Percentiles rank a stretch among this genome's conserved stretches.
These are phyloP conservation scores for Rhagium mordax DNA, from an alignment of 2,888 invertebrate species.

Conservation along the genomic window DNA sequence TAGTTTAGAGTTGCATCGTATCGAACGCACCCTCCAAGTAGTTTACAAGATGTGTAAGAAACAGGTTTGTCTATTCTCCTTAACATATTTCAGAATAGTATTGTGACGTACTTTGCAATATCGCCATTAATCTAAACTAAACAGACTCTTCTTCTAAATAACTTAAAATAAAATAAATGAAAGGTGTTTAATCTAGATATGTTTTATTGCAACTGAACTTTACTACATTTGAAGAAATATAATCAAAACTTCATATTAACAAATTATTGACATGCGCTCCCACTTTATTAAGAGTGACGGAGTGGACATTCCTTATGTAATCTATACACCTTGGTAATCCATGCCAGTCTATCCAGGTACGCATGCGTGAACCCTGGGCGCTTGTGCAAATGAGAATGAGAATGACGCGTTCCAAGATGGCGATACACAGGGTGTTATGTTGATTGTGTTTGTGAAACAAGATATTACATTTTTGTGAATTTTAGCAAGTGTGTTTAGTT, in stretches of 20 bases:
- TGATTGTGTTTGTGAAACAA: conserved; percentile 50
- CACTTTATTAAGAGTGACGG: neutral
- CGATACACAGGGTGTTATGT: conserved; percentile 60
- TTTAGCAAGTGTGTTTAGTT: conserved; percentile 21
- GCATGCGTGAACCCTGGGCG: conserved; percentile 26
- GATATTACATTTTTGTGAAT: conserved; percentile 40
- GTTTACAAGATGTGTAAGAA: neutral
- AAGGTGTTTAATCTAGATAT: too few relatives aligned
- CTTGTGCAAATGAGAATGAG: conserved; percentile 44
- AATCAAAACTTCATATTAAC: too few relatives aligned
- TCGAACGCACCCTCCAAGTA: conserved; percentile 23
- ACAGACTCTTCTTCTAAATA: neutral
- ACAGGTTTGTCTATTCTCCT: neutral
- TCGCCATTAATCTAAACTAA: neutral
- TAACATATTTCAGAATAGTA: neutral
- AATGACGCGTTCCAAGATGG: conserved; percentile 56
- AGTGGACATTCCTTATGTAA: neutral
- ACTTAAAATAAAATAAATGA: neutral
- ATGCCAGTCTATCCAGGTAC: neutral
- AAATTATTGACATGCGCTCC: too few relatives aligned
- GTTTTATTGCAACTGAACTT: too few relatives aligned
- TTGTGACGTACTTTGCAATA: neutral
- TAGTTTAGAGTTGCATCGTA: neutral
- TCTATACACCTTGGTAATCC: neutral
- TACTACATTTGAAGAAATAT: too few relatives aligned